Evolutionary conservation across 2,113 vertebrate species (phyloP), one percentile per base, ranked within the genome.

Genomic region (Muscicapa adusta): DNA sequence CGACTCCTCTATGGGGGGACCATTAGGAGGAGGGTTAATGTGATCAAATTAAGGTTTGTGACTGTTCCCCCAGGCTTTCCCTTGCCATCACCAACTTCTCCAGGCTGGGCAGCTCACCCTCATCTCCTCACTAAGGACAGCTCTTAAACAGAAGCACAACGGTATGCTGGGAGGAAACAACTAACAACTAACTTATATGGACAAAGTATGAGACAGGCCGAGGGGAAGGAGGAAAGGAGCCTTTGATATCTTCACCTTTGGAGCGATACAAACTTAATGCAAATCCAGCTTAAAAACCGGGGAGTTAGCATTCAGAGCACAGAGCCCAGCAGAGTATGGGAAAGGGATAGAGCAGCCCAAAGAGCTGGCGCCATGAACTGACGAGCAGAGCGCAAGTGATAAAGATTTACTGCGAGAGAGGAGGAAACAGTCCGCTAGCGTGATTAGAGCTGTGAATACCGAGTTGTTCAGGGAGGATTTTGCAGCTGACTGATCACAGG

Each of bases 401-500:
- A 96, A 98, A 98, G 98, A 98, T 98, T 98, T 98, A 98, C 98
- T 97, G 98, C 97, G 92, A 96, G 97, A 97, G 97, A 96, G 96
- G 96, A 97, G 98, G 97, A 97, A 97, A 96, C 97, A 97, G 96
- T 97, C 97, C 97, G 78, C 96, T 97, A 97, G 97, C 97, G 97
- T 96, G 97, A 97, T 98, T 97, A 97, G 96, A 97, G 96, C 97
- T 96, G 97, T 98, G 98, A 98, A 98, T 98, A 95, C 97, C 86
- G 96, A 96, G 97, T 97, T 98, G 97, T 98, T 97, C 97, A 96
- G 96, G 97, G 97, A 93, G 96, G 97, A 98, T 98, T 97, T 97
- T 93, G 97, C 97, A 98, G 97, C 97, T 97, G 95, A 98, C 97
- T 98, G 98, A 98, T 98, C 98, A 98, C 97, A 98, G 98, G 98